Base-by-base conservation (phyloP, 2,888 invertebrate species). In the Agrotis exclamationis region DNA sequence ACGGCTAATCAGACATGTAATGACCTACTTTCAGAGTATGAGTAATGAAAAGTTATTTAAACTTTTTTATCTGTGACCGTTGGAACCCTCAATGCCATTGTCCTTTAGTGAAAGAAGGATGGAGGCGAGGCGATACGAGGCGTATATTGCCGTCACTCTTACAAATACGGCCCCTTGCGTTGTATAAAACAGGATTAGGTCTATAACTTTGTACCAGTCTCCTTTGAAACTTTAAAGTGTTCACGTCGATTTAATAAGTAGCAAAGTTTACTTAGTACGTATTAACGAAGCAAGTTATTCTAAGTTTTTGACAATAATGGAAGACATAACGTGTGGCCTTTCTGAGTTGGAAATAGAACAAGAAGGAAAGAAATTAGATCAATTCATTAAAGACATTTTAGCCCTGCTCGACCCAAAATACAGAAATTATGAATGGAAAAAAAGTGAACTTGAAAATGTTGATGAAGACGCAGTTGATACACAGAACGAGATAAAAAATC, bases 401-500 rank as follows among this genome's bases (percentile, higher is more conserved):
- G 54, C 11, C 1, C 1, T n/a, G 11, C 3, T 5, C 11, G 13
- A 0, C 1, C 28, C 11, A n/a, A 18, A 13, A 28, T 28, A n/a
- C 13, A 11, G 28, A 9, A 28, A 5, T 7, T 1, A 11, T 18
- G 16, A 13, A 5, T 16, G 11, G 24, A 6, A 24, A 9, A 4
- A 4, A 44, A 0, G 9, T 20, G 0, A 0, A 0, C 1, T 1
- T 44, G 39, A 39, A 33, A 7, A 33, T 5, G 28, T 5, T 5
- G 13, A 22, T 11, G 18, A 44, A 24, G 1, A 5, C 9, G 0
- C 14, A 1, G 11, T 0, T 28, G 67, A 22, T 3, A 14, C 20
- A n/a, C 0, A 1, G 7, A 0, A 0, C 0, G 39, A 39, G 13
- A 18, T 33, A 4, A 0, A 0, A 2, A 0, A 0, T 6, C 22